Conservation (phyloP, 2,888 invertebrate genomes). For the Tipula lateralis region DNA sequence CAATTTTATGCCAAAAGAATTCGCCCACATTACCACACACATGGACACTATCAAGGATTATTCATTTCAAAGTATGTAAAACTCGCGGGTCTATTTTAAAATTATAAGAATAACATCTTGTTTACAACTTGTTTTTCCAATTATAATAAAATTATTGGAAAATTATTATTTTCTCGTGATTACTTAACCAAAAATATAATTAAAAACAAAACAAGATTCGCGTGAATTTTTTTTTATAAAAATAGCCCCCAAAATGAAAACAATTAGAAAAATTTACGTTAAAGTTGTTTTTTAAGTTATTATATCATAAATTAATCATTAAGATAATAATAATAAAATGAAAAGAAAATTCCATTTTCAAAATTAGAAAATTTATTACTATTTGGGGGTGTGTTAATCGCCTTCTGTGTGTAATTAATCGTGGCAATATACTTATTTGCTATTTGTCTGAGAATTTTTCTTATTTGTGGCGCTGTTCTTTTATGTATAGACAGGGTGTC, state of each 20-base stretch:
- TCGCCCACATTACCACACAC: not conserved
- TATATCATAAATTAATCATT: constrained; percentile 9
- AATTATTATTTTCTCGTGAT: constrained; percentile 11
- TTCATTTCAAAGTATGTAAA: not conserved
- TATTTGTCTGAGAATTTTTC: not conserved
- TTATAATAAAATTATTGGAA: not conserved
- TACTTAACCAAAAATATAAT: not conserved
- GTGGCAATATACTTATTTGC: not conserved
- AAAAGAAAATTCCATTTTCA: not conserved
- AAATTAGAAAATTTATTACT: constrained; percentile 5
- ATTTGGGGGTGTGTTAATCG: constrained; percentile 19
- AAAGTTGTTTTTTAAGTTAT: not conserved
- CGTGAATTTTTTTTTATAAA: not conserved
- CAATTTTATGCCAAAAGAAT: too few relatives aligned
- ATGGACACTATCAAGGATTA: not conserved
- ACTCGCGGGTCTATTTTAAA: not conserved
- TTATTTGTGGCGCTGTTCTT: not conserved
- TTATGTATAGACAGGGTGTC: too few relatives aligned
- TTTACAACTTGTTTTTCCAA: not conserved
- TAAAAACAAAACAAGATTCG: not conserved
- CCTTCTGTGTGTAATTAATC: not conserved
- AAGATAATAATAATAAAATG: not conserved
- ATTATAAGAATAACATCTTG: not conserved
- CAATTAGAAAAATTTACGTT: constrained; percentile 11
- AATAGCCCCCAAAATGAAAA: not conserved